Conservation (phyloP, 2,797 vertebrate species). For the Brotula barbata region DNA sequence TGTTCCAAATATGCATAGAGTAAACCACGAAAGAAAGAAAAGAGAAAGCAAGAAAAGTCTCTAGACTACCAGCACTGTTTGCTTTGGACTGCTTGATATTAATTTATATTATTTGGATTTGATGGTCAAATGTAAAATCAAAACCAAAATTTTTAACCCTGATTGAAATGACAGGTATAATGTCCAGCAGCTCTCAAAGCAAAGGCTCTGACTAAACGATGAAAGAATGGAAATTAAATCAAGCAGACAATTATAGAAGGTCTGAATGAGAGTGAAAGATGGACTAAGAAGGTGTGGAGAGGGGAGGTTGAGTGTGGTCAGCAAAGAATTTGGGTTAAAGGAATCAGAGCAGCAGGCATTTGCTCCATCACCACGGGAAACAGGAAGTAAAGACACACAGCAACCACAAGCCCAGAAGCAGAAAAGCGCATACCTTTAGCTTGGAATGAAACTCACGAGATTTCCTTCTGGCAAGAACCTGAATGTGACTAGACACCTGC, state of each 20-base stretch:
- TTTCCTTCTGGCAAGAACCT: conserved; percentile 99
- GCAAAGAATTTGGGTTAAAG: conserved; percentile 82
- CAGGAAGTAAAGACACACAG: conserved; percentile 92
- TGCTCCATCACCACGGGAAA: conserved; percentile 88
- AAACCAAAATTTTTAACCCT: neutral
- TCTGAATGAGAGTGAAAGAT: conserved; percentile 25
- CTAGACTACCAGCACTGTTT: conserved; percentile 21
- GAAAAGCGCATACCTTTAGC: conserved; percentile 99
- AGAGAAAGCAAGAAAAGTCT: conserved; percentile 37
- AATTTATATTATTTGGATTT: neutral
- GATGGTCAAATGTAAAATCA: neutral
- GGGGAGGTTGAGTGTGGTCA: conserved; percentile 70
- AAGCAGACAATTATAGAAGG: conserved; percentile 26
- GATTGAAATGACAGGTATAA: neutral
- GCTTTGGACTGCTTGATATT: conserved; percentile 26
- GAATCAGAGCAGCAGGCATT: conserved; percentile 86
- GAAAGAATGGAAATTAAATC: conserved; percentile 23
- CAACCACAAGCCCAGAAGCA: conserved; percentile 99
- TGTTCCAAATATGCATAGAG: conserved; percentile 42
- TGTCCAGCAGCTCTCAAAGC: conserved; percentile 49
- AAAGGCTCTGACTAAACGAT: conserved; percentile 40
- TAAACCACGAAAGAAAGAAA: conserved; percentile 36
- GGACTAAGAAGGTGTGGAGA: conserved; percentile 12
- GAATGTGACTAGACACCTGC: conserved; percentile 99
- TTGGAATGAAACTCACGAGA: conserved; percentile 99